Evolutionary conservation across 2,888 invertebrate species (phyloP).

Genomic region (Lepidochitona cinerea): DNA sequence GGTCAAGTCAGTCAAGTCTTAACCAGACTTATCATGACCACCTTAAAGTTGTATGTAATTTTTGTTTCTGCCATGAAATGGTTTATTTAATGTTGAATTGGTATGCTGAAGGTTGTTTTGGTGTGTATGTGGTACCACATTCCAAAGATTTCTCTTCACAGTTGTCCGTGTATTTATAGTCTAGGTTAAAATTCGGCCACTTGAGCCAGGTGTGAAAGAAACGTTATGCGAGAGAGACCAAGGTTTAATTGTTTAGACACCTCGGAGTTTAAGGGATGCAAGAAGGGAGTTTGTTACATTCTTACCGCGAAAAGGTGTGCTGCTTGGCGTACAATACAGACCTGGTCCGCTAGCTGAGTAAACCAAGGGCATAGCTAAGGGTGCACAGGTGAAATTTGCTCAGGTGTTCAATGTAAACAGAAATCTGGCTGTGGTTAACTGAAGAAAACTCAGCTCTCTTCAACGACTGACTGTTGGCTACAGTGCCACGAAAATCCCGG

Average conservation of each 20-base stretch:
- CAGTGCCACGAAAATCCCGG: neutral
- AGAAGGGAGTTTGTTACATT: slow-evolving; percentile 8
- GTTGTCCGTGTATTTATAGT: too few species aligned
- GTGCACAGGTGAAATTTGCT: slow-evolving; percentile 6
- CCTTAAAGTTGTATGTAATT: too few species aligned
- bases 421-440: neutral
- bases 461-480: neutral
- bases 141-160: too few species aligned
- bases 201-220: neutral
- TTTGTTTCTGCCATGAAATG: too few species aligned
- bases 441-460: neutral
- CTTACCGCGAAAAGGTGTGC: slow-evolving; percentile 2
- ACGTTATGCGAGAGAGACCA: neutral
- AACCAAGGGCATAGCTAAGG: neutral
- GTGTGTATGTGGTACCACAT: too few species aligned
- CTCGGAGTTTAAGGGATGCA: slow-evolving; percentile 3
- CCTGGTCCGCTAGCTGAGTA: slow-evolving; percentile 8
- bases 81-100: too few species aligned
- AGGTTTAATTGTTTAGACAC: slow-evolving; percentile 8
- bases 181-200: too few species aligned
- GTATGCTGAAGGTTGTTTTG: too few species aligned
- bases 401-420: slow-evolving; percentile 1
- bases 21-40: too few species aligned
- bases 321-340: slow-evolving; percentile 1
- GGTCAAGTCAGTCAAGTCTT: too few species aligned